phyloP scores from a whole-genome alignment of 2,888 invertebrate species.

The Agrochola litura region DNA sequence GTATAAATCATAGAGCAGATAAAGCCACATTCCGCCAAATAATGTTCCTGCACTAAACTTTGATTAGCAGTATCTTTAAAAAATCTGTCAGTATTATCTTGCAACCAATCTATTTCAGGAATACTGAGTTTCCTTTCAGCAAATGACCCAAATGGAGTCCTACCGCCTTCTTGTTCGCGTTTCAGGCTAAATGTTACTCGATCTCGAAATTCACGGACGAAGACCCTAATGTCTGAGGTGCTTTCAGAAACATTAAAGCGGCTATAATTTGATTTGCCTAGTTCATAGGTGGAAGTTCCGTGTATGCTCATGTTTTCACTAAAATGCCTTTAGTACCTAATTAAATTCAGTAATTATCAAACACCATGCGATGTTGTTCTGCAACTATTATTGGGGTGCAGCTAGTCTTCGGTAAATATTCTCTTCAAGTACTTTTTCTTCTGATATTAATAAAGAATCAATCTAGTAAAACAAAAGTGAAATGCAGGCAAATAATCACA shows the following conservation, averaged over 20 bases:
- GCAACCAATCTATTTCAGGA: constrained; percentile 74
- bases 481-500: background rate
- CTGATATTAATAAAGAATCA: background rate
- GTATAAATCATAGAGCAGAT: constrained; percentile 82
- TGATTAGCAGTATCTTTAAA: constrained; percentile 79
- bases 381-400: background rate
- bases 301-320: constrained; percentile 1
- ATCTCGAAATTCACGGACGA: constrained; percentile 77
- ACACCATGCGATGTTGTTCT: background rate
- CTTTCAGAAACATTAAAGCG: constrained; percentile 75
- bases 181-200: constrained; percentile 75
- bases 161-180: constrained; percentile 67
- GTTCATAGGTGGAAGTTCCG: constrained; percentile 60
- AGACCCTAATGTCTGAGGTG: constrained; percentile 77
- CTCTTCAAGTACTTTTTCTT: background rate
- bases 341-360: background rate
- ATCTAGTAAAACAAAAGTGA: background rate
- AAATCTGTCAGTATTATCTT: constrained; percentile 79
- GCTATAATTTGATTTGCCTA: constrained; percentile 71
- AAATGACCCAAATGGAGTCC: constrained; percentile 76
- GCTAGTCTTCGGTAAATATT: background rate
- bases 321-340: background rate
- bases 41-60: constrained; percentile 70
- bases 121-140: constrained; percentile 71
- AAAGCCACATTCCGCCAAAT: constrained; percentile 78